These are phyloP conservation scores for Hyphantria cunea DNA, from an alignment of 1,140 invertebrate species.

Conservation along the genomic window DNA sequence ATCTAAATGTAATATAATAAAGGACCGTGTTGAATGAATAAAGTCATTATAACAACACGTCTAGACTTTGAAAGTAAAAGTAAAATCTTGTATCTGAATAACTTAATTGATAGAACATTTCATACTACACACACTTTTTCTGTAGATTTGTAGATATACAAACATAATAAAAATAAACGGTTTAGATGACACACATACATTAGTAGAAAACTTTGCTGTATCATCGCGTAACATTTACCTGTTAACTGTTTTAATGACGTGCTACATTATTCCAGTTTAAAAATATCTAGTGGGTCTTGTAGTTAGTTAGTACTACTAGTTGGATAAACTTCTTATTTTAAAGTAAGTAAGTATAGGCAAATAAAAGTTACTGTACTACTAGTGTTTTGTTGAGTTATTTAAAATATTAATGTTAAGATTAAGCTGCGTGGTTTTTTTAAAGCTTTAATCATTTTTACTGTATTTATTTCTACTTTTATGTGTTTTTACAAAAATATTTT, in stretches of 20 bases:
- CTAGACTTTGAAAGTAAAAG: conserved; percentile 20
- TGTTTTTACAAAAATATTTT: too few species aligned
- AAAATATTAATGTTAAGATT: too few species aligned
- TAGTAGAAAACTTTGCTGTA: conserved; percentile 17
- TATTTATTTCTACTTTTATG: too few species aligned
- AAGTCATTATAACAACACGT: conserved; percentile 18
- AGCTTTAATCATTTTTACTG: too few species aligned
- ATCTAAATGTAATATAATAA: conserved; percentile 7
- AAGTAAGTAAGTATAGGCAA: too few species aligned
- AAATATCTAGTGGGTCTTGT: conserved; percentile 5
- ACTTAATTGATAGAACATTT: conserved; percentile 20
- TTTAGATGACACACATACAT: conserved; percentile 11
- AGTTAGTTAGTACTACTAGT: too few species aligned
- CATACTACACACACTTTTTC: conserved; percentile 3
- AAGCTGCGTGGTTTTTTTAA: too few species aligned
- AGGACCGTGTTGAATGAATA: conserved; percentile 18
- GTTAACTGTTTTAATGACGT: too few species aligned
- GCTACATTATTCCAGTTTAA: conserved; percentile 24
- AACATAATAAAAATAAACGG: conserved; percentile 8
- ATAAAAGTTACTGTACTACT: too few species aligned
- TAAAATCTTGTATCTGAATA: conserved; percentile 10
- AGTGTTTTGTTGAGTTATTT: too few species aligned
- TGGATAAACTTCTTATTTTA: conserved; percentile 2
- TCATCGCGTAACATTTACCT: conserved; percentile 13
- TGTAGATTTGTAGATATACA: conserved; percentile 3